phyloP scores from a whole-genome alignment of 2,888 invertebrate species.

The Pyrochroa serraticornis region DNA sequence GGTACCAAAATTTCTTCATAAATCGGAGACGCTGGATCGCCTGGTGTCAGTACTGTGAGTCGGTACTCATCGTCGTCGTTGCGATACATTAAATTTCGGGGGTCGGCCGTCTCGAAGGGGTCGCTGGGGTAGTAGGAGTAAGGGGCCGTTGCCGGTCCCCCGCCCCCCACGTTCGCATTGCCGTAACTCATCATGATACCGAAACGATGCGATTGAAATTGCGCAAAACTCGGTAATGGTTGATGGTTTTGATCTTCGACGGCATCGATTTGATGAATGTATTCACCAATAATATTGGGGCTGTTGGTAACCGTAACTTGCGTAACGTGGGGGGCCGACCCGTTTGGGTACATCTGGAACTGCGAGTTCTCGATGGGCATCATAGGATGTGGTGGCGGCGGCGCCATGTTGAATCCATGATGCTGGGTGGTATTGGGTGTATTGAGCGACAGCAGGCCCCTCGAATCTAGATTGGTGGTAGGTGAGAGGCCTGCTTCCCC shows the following conservation, averaged over 20 bases:
- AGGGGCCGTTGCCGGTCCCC: conserved; percentile 59
- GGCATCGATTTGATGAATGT: conserved; percentile 53
- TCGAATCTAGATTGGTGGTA: conserved; percentile 82
- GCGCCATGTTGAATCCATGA: conserved; percentile 52
- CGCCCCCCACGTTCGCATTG: conserved; percentile 79
- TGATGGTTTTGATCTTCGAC: conserved; percentile 50
- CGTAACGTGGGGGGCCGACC: conserved; percentile 85
- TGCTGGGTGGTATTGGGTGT: conserved; percentile 70
- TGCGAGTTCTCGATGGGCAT: conserved; percentile 53
- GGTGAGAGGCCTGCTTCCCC: conserved; percentile 95
- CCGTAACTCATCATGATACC: conserved; percentile 61
- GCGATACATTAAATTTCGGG: conserved; percentile 38
- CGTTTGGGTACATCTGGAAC: conserved; percentile 78
- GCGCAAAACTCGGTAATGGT: conserved; percentile 71
- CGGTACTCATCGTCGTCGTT: conserved; percentile 48
- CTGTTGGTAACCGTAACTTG: conserved; percentile 69
- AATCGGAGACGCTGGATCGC: conserved; percentile 49
- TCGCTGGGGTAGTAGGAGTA: conserved; percentile 42
- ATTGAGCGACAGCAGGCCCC: conserved; percentile 88
- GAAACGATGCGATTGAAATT: conserved; percentile 62
- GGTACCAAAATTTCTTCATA: conserved; percentile 26
- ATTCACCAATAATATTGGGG: conserved; percentile 86
- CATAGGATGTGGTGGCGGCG: conserved; percentile 56
- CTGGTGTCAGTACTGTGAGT: conserved; percentile 54
- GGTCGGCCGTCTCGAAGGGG: conserved; percentile 37